Base-by-base conservation (phyloP, 2,113 vertebrate genomes). In the Sceloporus tristichus region DNA sequence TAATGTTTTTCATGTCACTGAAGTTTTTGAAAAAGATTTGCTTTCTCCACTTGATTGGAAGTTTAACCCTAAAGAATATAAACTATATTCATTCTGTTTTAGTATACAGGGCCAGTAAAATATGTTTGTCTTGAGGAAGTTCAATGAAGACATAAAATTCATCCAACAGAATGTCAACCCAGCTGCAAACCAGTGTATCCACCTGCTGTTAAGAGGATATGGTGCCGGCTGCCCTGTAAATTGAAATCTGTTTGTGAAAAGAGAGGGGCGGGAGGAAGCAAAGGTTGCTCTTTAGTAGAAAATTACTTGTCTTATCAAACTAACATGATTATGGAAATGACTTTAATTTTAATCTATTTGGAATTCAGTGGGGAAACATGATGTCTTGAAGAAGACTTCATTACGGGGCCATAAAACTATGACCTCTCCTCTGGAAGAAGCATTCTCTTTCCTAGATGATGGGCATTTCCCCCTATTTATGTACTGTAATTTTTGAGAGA, bases 331-430 rank as follows among this genome's bases (percentile, higher is more conserved):
- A 77, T 77, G 2, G 5, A 77, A 82, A 84, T 70, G 0, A 27
- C 68, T 85, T 59, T 59, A 59, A 59, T 59, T 14, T 87, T 66
- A 89, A 62, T 90, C 38, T 42, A 2, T 87, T 87, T 85, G 9
- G 54, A 92, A 89, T 90, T 88, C 48, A 91, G 53, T 4, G 34
- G 34, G 84, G 23, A 75, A 85, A 83, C 75, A 85, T 54, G 0
- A 88, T 91, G 40, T 40, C 77, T 10, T 65, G 27, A 16, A 66
- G 42, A 85, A 3, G 48, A 23, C 19, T 29, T 54, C 73, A 38
- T 73, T 79, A 79, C 23, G 56, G 68, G 62, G 8, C 4, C 56
- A 0, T 1, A 23, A 91, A 53, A 91, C 74, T 40, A 71, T 5
- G 23, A n/a, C 5, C 90, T 85, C 13, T 85, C 0, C 82, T 4